phyloP scores from a whole-genome alignment of 2,797 vertebrate genomes.

The Parauchenoglanis ngamensis region DNA sequence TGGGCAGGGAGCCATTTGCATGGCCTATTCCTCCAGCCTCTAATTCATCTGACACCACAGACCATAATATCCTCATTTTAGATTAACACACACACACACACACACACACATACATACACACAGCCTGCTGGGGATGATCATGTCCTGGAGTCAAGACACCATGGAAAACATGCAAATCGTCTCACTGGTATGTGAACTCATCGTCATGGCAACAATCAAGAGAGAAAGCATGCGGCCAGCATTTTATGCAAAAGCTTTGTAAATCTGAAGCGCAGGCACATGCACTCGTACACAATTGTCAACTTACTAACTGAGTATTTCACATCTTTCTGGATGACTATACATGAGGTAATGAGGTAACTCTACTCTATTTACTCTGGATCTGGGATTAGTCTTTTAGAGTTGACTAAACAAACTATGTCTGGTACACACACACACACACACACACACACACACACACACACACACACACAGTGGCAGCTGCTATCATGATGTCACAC shows the following conservation, averaged over 20 bases:
- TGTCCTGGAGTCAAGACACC: conserved; percentile 39
- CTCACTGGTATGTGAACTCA: conserved; percentile 60
- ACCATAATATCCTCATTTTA: conserved; percentile 26
- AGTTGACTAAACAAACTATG: neutral
- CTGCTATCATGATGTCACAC: neutral
- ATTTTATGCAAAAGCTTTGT: conserved; percentile 68
- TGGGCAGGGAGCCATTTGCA: conserved; percentile 46
- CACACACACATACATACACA: conserved; percentile 19
- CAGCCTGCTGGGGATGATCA: conserved; percentile 28
- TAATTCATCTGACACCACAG: conserved; percentile 36
- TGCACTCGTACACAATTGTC: neutral
- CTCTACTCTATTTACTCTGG: neutral
- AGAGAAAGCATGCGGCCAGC: conserved; percentile 53
- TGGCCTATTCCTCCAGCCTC: conserved; percentile 28
- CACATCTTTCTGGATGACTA: neutral
- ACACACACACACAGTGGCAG: neutral
- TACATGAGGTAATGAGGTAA: conserved; percentile 23
- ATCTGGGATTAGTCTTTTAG: neutral
- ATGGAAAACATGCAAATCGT: conserved; percentile 67
- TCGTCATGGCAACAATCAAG: conserved; percentile 60
- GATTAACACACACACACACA: conserved; percentile 1
- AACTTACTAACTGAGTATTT: neutral
- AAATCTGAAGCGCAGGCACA: conserved; percentile 25
- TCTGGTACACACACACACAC: neutral
- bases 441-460: neutral